phyloP scores from a whole-genome alignment of 2,797 vertebrate species.

The Steatocranus sp. region DNA sequence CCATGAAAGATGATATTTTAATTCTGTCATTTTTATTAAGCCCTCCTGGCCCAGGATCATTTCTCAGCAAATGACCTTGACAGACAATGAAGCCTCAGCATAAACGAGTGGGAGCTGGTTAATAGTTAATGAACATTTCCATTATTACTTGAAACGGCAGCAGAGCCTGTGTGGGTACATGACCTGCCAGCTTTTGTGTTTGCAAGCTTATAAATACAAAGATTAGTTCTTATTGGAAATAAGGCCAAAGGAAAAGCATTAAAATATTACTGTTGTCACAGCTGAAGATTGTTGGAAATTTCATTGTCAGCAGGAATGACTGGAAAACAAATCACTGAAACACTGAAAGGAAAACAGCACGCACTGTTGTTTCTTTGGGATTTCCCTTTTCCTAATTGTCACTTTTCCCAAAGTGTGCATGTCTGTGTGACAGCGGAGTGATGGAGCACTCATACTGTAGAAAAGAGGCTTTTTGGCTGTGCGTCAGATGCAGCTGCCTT shows the following conservation, averaged over 20 bases:
- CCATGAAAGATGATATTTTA: constrained; percentile 57
- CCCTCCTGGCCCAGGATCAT: constrained; percentile 1
- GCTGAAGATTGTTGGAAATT: constrained; percentile 16
- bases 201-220: background rate
- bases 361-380: background rate
- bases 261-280: background rate
- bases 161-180: background rate
- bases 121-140: constrained; percentile 61
- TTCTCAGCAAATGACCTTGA: constrained; percentile 32
- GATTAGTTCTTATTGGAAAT: background rate
- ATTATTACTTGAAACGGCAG: constrained; percentile 25
- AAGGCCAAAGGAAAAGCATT: constrained; percentile 6
- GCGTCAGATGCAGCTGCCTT: constrained; percentile 68
- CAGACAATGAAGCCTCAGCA: constrained; percentile 35
- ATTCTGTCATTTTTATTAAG: constrained; percentile 30
- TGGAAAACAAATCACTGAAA: constrained; percentile 38
- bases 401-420: background rate
- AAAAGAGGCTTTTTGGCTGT: constrained; percentile 27
- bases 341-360: background rate
- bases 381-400: constrained; percentile 27
- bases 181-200: background rate
- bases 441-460: background rate
- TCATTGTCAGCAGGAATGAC: constrained; percentile 20
- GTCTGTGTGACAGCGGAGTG: background rate
- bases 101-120: constrained; percentile 41